Evolutionary conservation across 2,797 vertebrate genomes (phyloP), one percentile per base, ranked within the genome.

Genomic region (Heliangelus exortis): DNA sequence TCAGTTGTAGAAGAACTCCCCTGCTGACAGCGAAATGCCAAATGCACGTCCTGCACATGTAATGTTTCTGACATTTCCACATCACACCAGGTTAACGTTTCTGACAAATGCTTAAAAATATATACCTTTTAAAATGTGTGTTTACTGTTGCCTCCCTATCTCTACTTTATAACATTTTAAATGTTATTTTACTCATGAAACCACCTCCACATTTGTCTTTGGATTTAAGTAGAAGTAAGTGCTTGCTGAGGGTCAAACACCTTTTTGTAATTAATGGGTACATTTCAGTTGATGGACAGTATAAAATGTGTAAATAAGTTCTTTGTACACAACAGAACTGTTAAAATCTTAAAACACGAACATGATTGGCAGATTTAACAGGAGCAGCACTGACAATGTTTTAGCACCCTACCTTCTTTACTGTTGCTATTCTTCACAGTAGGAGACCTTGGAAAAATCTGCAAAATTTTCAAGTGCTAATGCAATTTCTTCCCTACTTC

Each of bases 21-120:
- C 98, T 84, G 96, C 98, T 97, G 98, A 97, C 97, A 98, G 97
- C 97, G 97, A 98, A 98, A 98, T 98, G 97, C 98, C 97, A 98
- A 95, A 96, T 81, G 48, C 95, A 94, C 96, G 97, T 97, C 95
- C 97, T 96, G 97, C 96, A 96, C 97, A 93, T 97, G 97, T 97
- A 98, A 97, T 97, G 97, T 58, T 93, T 92, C 97, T 98, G 98
- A 98, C 98, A 98, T 98, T 98, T 98, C 97, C 97, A 95, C 97
- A 95, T 97, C 97, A 97, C 96, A 96, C 97, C 90, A 96, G 97
- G 97, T 97, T 97, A 97, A 95, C 75, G 63, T 79, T 96, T 87
- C 97, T 97, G 97, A 97, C 97, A 97, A 95, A 83, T 84, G 95
- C 95, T 97, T 94, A 88, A 96, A 97, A 96, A 97, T 94, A 94